Conservation (phyloP, 2,888 invertebrate species). For the Orthosia incerta region DNA sequence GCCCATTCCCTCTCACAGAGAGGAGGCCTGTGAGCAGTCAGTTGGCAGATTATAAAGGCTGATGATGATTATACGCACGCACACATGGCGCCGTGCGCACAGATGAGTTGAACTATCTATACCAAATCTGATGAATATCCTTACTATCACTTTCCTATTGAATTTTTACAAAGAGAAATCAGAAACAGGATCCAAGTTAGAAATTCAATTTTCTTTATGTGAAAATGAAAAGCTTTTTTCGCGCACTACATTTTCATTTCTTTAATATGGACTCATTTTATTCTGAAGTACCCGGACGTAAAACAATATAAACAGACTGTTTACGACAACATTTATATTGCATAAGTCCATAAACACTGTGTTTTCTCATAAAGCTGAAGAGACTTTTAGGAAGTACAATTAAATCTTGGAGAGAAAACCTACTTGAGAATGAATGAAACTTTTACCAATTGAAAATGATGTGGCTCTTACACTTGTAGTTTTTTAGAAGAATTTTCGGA, state of each 20-base stretch:
- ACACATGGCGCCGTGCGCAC: too few relatives aligned
- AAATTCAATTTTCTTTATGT: neutral
- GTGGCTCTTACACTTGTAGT: neutral
- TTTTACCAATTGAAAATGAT: neutral
- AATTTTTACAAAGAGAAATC: too few relatives aligned
- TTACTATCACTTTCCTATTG: too few relatives aligned
- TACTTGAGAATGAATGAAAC: neutral
- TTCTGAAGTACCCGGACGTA: neutral
- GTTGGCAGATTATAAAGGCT: constrained; percentile 23
- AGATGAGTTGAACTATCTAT: too few relatives aligned
- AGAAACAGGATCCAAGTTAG: neutral
- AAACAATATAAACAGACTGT: constrained; percentile 22
- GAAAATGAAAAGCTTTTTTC: neutral
- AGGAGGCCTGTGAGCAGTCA: too few relatives aligned
- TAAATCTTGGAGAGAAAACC: constrained; percentile 6
- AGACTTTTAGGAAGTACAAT: constrained; percentile 17
- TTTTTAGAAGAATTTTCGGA: neutral
- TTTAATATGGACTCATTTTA: constrained; percentile 6
- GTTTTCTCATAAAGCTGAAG: constrained; percentile 20
- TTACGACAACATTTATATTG: constrained; percentile 27
- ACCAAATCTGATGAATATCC: too few relatives aligned
- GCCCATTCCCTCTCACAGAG: too few relatives aligned
- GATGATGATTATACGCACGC: too few relatives aligned
- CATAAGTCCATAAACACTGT: constrained; percentile 14
- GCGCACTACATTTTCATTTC: neutral